Evolutionary conservation across 2,888 invertebrate species (phyloP).

Genomic region (Erynnis tages): DNA sequence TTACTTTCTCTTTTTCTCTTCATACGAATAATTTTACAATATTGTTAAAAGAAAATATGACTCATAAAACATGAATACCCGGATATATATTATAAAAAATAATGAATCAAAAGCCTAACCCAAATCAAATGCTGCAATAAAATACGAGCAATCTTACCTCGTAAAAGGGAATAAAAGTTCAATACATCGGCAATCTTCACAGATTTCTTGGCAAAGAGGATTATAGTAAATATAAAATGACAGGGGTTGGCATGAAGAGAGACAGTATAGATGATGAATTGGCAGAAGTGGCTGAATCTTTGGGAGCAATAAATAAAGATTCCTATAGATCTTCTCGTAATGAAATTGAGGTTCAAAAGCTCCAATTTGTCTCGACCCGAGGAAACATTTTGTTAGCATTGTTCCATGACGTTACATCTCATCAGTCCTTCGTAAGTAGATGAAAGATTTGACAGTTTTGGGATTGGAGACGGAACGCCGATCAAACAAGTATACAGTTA

Average conservation of each 20-base stretch:
- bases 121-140: slow-evolving; percentile 11
- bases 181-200: slow-evolving; percentile 19
- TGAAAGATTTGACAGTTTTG: too few relatives aligned
- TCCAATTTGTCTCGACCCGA: neutral
- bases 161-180: slow-evolving; percentile 21
- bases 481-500: too few relatives aligned
- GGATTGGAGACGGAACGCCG: too few relatives aligned
- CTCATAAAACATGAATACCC: too few relatives aligned
- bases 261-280: slow-evolving; percentile 21
- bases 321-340: neutral
- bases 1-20: too few relatives aligned
- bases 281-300: slow-evolving; percentile 20
- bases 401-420: neutral
- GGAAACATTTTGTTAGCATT: neutral
- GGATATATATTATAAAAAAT: too few relatives aligned
- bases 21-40: too few relatives aligned
- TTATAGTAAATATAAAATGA: slow-evolving; percentile 25
- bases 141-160: slow-evolving; percentile 3
- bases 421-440: too few relatives aligned
- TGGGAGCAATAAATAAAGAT: slow-evolving; percentile 19
- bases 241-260: slow-evolving; percentile 21
- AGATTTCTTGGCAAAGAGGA: slow-evolving; percentile 24
- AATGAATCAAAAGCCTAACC: slow-evolving; percentile 6
- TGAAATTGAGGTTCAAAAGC: neutral
- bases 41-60: too few relatives aligned